phyloP scores from a whole-genome alignment of 2,113 vertebrate genomes.

The Tetrax tetrax region DNA sequence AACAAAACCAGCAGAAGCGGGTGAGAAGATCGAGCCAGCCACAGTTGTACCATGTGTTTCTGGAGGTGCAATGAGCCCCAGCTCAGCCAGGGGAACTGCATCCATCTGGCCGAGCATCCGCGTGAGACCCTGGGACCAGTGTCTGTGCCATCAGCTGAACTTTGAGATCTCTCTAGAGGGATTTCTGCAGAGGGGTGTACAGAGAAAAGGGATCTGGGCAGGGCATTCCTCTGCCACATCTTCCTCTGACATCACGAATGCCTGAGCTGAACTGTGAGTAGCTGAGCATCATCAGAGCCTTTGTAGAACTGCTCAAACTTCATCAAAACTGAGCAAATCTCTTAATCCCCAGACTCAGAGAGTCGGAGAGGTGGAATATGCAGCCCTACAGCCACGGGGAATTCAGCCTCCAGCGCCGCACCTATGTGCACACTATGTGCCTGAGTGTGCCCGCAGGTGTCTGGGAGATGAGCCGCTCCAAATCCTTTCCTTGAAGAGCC shows the following conservation, averaged over 20 bases:
- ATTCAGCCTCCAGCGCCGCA: fast-evolving
- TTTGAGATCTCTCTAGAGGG: neutral
- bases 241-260: neutral
- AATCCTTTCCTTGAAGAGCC: neutral
- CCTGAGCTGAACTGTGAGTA: neutral
- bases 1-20: neutral
- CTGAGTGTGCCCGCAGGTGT: neutral
- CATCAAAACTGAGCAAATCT: neutral
- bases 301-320: neutral
- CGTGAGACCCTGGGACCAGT: fast-evolving
- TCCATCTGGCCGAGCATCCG: fast-evolving
- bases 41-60: neutral
- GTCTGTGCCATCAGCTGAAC: neutral
- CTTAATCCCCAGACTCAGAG: neutral
- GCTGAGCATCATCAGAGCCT: neutral
- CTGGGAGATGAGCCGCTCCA: neutral
- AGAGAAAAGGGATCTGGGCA: neutral
- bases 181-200: neutral
- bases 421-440: neutral
- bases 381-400: fast-evolving
- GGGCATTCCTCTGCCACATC: neutral
- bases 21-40: neutral
- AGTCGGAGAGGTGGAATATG: neutral
- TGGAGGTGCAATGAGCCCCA: neutral
- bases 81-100: fast-evolving